Percentiles rank a stretch among this genome's conserved stretches.
Evolutionary conservation across 2,888 invertebrate genomes (phyloP).

Genomic region (Aelia acuminata): DNA sequence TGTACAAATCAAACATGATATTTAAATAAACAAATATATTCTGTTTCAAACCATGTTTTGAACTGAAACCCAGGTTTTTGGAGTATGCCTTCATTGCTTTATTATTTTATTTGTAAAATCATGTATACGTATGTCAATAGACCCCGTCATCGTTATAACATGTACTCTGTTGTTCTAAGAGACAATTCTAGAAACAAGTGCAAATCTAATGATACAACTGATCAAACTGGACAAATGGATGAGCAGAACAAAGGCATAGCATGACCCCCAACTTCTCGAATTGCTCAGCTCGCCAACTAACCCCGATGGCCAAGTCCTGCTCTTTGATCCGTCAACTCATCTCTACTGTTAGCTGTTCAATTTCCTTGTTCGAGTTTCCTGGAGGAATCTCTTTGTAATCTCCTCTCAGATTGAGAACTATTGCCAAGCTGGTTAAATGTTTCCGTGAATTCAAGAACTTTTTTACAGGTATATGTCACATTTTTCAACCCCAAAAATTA

Average conservation of each 20-base stretch:
- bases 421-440: neutral
- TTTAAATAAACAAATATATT: too few relatives aligned
- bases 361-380: neutral
- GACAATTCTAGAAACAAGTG: neutral
- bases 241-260: neutral
- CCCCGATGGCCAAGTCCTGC: neutral
- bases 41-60: too few relatives aligned
- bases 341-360: neutral
- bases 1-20: too few relatives aligned
- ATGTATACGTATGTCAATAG: too few relatives aligned
- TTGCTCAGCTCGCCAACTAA: neutral
- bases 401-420: neutral
- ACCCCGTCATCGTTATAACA: neutral
- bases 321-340: slow-evolving; percentile 4
- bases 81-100: too few relatives aligned
- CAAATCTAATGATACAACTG: neutral
- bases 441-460: too few relatives aligned
- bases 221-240: slow-evolving; percentile 15
- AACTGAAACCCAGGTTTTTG: too few relatives aligned
- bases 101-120: too few relatives aligned
- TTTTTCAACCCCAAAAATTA: too few relatives aligned
- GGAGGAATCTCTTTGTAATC: neutral
- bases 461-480: too few relatives aligned
- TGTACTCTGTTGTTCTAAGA: neutral
- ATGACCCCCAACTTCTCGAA: neutral